Evolutionary conservation across 2,888 invertebrate genomes (phyloP), one percentile per base, ranked within the genome.

Genomic region (Parthenolecanium corni): DNA sequence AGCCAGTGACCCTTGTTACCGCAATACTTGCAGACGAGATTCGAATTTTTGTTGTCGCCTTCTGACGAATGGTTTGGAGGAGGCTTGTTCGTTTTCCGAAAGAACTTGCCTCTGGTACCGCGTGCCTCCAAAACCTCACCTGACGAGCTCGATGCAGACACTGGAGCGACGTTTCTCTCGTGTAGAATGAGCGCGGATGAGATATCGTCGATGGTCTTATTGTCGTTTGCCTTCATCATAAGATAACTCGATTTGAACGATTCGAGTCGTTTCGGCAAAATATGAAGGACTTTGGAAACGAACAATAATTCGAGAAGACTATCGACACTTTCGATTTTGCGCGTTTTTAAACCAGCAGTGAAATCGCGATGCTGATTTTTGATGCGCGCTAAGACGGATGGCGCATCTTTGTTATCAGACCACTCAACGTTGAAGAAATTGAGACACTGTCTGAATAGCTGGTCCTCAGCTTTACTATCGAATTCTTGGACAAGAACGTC

Each of bases 1-100:
- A 68, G 56, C 65, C 67, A 69, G 58, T 69, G 66, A 3, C 67
- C 65, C 25, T 64, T 66, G 49, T 65, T 63, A 40, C 68, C 67
- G 46, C 68, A 69, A 62, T 67, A 70, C 65, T 69, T 66, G 52
- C 68, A 68, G n/a, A n/a, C n/a, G 5, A n/a, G n/a, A n/a, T n/a
- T n/a, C n/a, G n/a, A n/a, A n/a, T n/a, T n/a, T n/a, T n/a, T n/a
- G n/a, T n/a, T n/a, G n/a, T n/a, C n/a, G n/a, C n/a, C n/a, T n/a
- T n/a, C n/a, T n/a, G n/a, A n/a, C n/a, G n/a, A n/a, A n/a, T n/a
- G n/a, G n/a, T n/a, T n/a, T n/a, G n/a, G n/a, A n/a, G n/a, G n/a
- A n/a, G n/a, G n/a, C n/a, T n/a, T n/a, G n/a, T n/a, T n/a, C n/a
- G n/a, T n/a, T n/a, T n/a, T n/a, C n/a, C n/a, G n/a, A n/a, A n/a